These are phyloP conservation scores for Rafetus swinhoei DNA, from an alignment of 2,113 vertebrate species.

Conservation along the genomic window DNA sequence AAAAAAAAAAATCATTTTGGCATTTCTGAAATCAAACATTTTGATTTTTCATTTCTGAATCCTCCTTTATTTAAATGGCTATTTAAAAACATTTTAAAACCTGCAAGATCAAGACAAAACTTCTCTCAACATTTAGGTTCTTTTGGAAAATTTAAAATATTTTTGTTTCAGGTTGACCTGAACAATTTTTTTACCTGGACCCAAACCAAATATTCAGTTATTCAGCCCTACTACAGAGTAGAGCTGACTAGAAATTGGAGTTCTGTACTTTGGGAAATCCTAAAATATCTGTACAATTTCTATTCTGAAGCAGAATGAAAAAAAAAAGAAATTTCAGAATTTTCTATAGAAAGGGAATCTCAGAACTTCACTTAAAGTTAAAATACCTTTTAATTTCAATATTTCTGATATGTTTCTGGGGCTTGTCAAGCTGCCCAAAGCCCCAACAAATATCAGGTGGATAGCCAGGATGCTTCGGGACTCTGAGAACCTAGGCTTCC, in stretches of 20 bases:
- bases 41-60: neutral
- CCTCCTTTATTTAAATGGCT: neutral
- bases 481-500: no score
- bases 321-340: constrained; percentile 9
- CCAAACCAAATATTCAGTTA: neutral
- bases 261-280: constrained; percentile 6
- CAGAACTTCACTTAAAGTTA: constrained; percentile 42
- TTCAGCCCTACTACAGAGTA: neutral
- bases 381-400: neutral
- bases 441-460: neutral
- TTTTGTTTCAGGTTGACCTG: neutral
- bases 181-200: neutral
- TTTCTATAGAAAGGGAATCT: constrained; percentile 51
- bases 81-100: neutral
- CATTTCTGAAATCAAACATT: neutral
- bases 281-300: constrained; percentile 3
- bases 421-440: neutral
- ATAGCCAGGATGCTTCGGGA: no score
- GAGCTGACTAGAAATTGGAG: neutral
- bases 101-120: neutral
- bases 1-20: neutral
- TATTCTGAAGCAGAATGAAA: constrained; percentile 29
- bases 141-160: neutral
- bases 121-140: neutral
- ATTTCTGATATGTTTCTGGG: neutral